Conservation (phyloP, 2,888 invertebrate species). For the Phasia obesa region DNA sequence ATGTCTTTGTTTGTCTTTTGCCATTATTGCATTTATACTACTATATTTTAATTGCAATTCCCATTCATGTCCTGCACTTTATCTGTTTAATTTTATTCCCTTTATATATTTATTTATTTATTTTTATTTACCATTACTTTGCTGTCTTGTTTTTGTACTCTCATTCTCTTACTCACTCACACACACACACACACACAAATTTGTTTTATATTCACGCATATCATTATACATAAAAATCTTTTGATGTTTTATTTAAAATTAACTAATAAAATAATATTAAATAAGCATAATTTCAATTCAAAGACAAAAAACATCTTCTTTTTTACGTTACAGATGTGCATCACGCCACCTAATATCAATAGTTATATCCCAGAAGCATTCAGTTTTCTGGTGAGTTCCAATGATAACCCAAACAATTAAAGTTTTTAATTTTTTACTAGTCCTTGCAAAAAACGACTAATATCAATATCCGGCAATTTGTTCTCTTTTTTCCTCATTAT, state of each 20-base stretch:
- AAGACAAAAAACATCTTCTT: conserved; percentile 71
- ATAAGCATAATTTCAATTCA: conserved; percentile 63
- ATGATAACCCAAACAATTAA: conserved; percentile 40
- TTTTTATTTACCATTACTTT: conserved; percentile 15
- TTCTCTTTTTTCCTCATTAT: background rate
- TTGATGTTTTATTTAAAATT: conserved; percentile 52
- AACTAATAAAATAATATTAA: conserved; percentile 49
- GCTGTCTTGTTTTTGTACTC: conserved; percentile 11
- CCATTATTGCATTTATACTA: background rate
- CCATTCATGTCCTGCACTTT: conserved; percentile 37
- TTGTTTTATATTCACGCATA: conserved; percentile 37
- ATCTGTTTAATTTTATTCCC: conserved; percentile 9
- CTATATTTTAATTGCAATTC: conserved; percentile 35
- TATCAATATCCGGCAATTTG: conserved; percentile 24
- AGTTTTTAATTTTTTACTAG: conserved; percentile 39
- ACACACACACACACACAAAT: no score
- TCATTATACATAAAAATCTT: conserved; percentile 28
- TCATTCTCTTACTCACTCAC: no score
- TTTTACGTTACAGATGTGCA: conserved; percentile 79
- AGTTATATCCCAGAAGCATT: conserved; percentile 80
- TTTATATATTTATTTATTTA: conserved; percentile 8
- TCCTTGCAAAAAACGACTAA: conserved; percentile 16
- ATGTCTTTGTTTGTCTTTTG: conserved; percentile 33
- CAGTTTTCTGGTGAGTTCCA: conserved; percentile 80
- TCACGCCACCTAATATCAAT: conserved; percentile 80